Evolutionary conservation across 2,888 invertebrate genomes (phyloP).

Genomic region (Syrphus vitripennis): DNA sequence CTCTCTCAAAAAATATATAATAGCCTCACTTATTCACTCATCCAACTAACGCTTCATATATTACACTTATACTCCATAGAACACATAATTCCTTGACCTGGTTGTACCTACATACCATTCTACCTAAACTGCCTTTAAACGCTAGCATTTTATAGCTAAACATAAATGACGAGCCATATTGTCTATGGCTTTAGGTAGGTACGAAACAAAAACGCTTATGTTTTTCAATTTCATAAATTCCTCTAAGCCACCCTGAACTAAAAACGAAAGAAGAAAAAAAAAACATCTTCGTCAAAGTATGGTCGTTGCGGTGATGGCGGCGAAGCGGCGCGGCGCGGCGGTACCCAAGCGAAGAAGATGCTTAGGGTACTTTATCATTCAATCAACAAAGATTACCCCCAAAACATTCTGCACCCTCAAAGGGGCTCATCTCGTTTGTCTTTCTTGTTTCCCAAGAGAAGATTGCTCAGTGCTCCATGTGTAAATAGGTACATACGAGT

Average conservation of each 20-base stretch:
- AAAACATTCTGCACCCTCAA: constrained; percentile 54
- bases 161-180: constrained; percentile 9
- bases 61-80: background rate
- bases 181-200: background rate
- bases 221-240: constrained; percentile 45
- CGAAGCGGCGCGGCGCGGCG: background rate
- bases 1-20: constrained; percentile 11
- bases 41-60: background rate
- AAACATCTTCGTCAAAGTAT: constrained; percentile 13
- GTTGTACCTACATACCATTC: background rate
- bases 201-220: background rate
- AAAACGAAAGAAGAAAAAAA: constrained; percentile 10
- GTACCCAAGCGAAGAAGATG: background rate
- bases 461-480: constrained; percentile 24
- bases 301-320: no score
- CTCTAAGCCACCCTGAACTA: constrained; percentile 52
- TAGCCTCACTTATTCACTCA: constrained; percentile 52
- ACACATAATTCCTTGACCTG: constrained; percentile 49
- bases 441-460: constrained; percentile 10
- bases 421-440: constrained; percentile 27
- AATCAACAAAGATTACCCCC: constrained; percentile 65
- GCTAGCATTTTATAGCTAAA: background rate
- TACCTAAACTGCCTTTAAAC: background rate
- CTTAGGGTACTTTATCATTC: constrained; percentile 56
- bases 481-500: no score